These are phyloP conservation scores for Empidonax alnorum DNA, from an alignment of 2,113 vertebrate genomes.

Conservation along the genomic window DNA sequence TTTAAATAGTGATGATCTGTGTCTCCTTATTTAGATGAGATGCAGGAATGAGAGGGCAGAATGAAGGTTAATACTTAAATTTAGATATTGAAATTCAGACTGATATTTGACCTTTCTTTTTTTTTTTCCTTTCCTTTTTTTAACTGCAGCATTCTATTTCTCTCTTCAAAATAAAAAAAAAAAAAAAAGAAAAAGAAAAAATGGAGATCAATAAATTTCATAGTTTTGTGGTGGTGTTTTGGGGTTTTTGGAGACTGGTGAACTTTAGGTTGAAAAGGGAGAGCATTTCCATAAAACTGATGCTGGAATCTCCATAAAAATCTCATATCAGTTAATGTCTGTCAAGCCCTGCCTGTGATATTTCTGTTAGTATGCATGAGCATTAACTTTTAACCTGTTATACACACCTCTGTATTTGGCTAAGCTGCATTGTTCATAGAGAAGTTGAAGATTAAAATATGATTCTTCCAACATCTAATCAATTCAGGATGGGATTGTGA, in stretches of 20 bases:
- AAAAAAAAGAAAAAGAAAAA: background rate
- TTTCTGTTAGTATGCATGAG: background rate
- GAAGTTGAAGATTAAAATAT: background rate
- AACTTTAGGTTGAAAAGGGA: background rate
- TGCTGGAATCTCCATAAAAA: background rate
- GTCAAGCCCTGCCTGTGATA: background rate
- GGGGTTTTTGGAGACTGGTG: background rate
- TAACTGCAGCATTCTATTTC: background rate
- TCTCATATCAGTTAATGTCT: background rate
- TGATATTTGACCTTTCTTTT: background rate
- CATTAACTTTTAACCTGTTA: background rate
- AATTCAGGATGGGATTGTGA: background rate
- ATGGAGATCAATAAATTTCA: background rate
- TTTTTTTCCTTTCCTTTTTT: background rate
- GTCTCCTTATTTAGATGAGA: conserved; percentile 17
- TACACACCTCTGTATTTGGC: background rate
- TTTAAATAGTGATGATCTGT: background rate
- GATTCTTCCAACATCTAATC: background rate
- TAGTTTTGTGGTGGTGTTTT: background rate
- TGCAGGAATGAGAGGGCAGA: background rate
- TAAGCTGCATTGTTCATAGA: background rate
- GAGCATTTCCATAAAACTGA: background rate
- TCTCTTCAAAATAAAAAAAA: background rate
- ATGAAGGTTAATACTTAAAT: conserved; percentile 27
- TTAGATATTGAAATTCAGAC: background rate